Conservation (phyloP, 2,888 invertebrate species). For the Epinotia ramella region DNA sequence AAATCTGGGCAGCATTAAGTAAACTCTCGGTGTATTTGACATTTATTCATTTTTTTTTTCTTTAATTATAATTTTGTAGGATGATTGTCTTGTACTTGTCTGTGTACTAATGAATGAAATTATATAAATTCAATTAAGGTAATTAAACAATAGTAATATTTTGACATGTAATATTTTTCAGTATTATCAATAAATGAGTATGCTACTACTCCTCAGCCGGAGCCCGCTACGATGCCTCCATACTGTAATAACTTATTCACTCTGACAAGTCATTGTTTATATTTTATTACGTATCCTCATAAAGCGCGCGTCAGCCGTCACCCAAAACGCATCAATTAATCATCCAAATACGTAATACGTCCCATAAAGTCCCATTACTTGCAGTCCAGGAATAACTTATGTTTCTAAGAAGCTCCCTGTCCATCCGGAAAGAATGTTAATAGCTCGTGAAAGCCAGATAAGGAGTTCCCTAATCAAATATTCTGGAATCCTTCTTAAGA, state of each 20-base stretch:
- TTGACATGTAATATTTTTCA: too few relatives aligned
- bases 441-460: slow-evolving; percentile 74
- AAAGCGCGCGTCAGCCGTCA: slow-evolving; percentile 11
- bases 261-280: slow-evolving; percentile 8
- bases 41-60: too few relatives aligned
- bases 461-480: slow-evolving; percentile 79
- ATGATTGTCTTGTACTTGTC: too few relatives aligned
- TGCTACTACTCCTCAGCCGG: background rate
- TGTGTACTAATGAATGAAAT: too few relatives aligned
- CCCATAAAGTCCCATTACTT: slow-evolving; percentile 41
- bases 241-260: background rate
- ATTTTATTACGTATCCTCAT: slow-evolving; percentile 7
- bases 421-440: slow-evolving; percentile 68
- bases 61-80: too few relatives aligned
- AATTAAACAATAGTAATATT: too few relatives aligned
- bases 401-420: slow-evolving; percentile 62
- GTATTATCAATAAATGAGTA: too few relatives aligned
- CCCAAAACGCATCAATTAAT: slow-evolving; percentile 41
- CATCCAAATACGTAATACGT: slow-evolving; percentile 34
- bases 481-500: slow-evolving; percentile 76
- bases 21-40: too few relatives aligned
- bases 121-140: too few relatives aligned
- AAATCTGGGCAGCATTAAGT: too few relatives aligned
- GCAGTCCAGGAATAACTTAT: slow-evolving; percentile 46
- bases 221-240: background rate